Conservation (phyloP, 2,113 vertebrate genomes). For the Chlorocebus sabaeus region DNA sequence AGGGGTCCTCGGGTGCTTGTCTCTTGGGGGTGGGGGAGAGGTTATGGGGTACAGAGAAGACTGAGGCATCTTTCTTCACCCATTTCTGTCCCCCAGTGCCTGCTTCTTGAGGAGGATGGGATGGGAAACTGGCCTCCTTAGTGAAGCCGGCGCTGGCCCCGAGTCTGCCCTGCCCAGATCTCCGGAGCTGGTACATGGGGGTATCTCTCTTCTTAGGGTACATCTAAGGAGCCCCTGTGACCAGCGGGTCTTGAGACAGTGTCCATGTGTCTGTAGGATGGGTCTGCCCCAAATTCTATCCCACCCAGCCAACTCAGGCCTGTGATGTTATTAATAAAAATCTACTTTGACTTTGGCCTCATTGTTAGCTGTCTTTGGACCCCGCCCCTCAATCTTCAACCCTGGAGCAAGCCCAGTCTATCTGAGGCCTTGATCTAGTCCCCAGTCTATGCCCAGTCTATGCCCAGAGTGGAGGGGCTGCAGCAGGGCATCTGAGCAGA, state of each 20-base stretch:
- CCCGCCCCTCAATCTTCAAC: fast-evolving
- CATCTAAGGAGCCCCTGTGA: background rate
- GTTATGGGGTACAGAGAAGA: background rate
- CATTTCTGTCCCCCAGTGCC: background rate
- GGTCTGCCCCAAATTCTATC: background rate
- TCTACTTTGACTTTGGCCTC: background rate
- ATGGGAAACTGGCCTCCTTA: constrained; percentile 24
- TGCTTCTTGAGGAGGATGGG: constrained; percentile 41
- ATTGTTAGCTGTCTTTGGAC: background rate
- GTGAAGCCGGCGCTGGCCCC: background rate
- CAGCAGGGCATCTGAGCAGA: fast-evolving
- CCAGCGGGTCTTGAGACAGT: background rate
- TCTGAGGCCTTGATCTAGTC: background rate
- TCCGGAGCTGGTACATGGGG: fast-evolving
- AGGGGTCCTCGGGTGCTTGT: background rate
- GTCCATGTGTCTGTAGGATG: background rate
- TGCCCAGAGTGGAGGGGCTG: background rate
- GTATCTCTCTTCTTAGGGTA: background rate
- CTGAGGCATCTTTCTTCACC: background rate
- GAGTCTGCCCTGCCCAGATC: background rate
- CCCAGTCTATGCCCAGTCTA: too few species aligned
- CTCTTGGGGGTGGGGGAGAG: background rate
- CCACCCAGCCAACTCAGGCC: background rate
- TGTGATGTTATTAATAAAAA: constrained; percentile 40
- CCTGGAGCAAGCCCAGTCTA: background rate